These are phyloP conservation scores for Oryzias sinensis DNA, from an alignment of 2,797 vertebrate species.

Conservation along the genomic window DNA sequence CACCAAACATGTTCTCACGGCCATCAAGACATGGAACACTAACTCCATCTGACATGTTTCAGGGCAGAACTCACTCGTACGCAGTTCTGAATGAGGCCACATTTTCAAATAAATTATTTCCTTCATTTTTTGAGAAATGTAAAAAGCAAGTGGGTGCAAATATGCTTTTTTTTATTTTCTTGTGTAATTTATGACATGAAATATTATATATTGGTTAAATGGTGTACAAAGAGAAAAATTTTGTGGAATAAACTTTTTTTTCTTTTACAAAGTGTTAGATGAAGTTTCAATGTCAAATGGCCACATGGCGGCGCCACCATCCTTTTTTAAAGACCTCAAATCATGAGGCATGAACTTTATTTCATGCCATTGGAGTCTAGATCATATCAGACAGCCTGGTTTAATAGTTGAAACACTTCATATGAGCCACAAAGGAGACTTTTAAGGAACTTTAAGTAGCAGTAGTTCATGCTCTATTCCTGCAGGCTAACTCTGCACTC, in stretches of 20 bases:
- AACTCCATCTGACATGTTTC: slow-evolving; percentile 19
- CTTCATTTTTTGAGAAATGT: slow-evolving; percentile 25
- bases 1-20: background rate
- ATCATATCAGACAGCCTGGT: background rate
- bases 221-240: background rate
- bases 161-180: slow-evolving; percentile 5
- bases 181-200: slow-evolving; percentile 50
- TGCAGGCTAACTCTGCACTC: background rate
- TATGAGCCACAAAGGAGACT: background rate
- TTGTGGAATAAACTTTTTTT: slow-evolving; percentile 14
- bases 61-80: background rate
- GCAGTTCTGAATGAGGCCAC: background rate
- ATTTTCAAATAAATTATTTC: too few species aligned
- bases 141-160: slow-evolving; percentile 8
- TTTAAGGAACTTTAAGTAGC: background rate
- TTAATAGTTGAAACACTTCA: background rate
- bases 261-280: slow-evolving; percentile 3
- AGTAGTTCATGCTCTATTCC: background rate
- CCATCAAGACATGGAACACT: slow-evolving; percentile 29
- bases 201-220: slow-evolving; percentile 18
- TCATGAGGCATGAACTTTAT: too few species aligned
- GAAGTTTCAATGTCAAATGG: fast-evolving
- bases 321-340: background rate
- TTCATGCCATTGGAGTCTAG: background rate
- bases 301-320: slow-evolving; percentile 49